These are phyloP conservation scores for Fragum whitleyi DNA, from an alignment of 2,888 invertebrate genomes.

Conservation along the genomic window DNA sequence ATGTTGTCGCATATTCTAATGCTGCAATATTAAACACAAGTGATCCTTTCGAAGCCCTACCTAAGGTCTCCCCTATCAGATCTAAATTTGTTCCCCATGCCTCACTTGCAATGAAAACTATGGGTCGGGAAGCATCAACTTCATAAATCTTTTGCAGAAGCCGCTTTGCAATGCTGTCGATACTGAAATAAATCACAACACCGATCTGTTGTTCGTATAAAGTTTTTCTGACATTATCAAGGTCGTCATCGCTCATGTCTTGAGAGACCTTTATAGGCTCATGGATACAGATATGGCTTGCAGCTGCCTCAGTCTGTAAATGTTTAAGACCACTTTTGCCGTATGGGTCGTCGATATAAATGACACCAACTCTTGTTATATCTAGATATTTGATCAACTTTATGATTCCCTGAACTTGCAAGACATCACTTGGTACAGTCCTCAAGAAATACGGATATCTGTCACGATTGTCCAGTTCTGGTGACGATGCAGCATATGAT, in stretches of 20 bases:
- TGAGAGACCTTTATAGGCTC: slow-evolving; percentile 58
- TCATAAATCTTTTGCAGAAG: slow-evolving; percentile 64
- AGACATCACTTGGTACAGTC: slow-evolving; percentile 73
- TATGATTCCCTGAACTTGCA: slow-evolving; percentile 73
- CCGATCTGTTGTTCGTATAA: slow-evolving; percentile 45
- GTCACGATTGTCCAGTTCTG: slow-evolving; percentile 68
- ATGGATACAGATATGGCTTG: slow-evolving; percentile 74
- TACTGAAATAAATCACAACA: slow-evolving; percentile 74
- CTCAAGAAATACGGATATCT: slow-evolving; percentile 74
- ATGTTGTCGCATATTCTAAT: slow-evolving; percentile 30
- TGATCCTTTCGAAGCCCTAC: slow-evolving; percentile 68
- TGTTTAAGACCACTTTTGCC: slow-evolving; percentile 70
- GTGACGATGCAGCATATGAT: slow-evolving; percentile 73
- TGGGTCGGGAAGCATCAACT: neutral
- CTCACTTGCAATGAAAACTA: slow-evolving; percentile 77
- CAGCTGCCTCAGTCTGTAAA: slow-evolving; percentile 64
- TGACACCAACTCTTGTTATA: slow-evolving; percentile 70
- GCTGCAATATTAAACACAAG: slow-evolving; percentile 70
- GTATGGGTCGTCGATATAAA: slow-evolving; percentile 74
- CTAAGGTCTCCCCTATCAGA: slow-evolving; percentile 54
- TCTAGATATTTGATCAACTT: slow-evolving; percentile 62
- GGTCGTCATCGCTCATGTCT: slow-evolving; percentile 30
- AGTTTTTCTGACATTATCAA: slow-evolving; percentile 35
- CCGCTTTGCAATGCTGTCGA: slow-evolving; percentile 65
- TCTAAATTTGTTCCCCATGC: slow-evolving; percentile 73